Evolutionary conservation across 2,888 invertebrate genomes (phyloP).

Genomic region (Nymphalis polychloros): DNA sequence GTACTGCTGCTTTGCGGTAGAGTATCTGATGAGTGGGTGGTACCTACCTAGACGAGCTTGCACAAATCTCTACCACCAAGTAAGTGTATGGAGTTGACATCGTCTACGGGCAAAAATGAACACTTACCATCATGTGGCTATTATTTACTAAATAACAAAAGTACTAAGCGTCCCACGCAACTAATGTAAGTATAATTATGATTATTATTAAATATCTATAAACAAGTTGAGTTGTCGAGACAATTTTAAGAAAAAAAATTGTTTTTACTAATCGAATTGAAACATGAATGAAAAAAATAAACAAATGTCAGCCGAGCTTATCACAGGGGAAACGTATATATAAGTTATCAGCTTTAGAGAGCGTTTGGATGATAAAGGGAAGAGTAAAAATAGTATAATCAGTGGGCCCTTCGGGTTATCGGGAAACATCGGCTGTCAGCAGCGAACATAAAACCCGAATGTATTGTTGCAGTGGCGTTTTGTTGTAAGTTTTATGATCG

Average conservation of each 20-base stretch:
- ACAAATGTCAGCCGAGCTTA: conserved; percentile 29
- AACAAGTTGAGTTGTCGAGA: neutral
- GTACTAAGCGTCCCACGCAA: no score
- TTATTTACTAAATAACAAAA: no score
- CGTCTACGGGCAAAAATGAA: no score
- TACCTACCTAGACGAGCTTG: no score
- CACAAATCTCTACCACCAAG: no score
- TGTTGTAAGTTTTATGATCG: neutral
- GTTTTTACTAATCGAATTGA: conserved; percentile 12
- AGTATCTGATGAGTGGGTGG: no score
- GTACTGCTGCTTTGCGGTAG: no score
- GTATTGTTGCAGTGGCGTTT: neutral
- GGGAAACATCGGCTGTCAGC: neutral
- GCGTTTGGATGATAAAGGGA: conserved; percentile 24
- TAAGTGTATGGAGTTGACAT: no score
- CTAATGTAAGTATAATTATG: no score
- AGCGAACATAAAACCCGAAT: conserved; percentile 17
- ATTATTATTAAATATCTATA: neutral
- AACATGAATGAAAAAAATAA: conserved; percentile 20
- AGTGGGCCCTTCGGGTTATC: conserved; percentile 34
- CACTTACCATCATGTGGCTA: no score
- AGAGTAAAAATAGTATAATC: conserved; percentile 32
- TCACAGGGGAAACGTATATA: conserved; percentile 31
- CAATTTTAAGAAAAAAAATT: neutral
- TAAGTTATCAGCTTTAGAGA: conserved; percentile 29